These are phyloP conservation scores for Apodemia duryi DNA, from an alignment of 2,888 invertebrate genomes.

Conservation along the genomic window DNA sequence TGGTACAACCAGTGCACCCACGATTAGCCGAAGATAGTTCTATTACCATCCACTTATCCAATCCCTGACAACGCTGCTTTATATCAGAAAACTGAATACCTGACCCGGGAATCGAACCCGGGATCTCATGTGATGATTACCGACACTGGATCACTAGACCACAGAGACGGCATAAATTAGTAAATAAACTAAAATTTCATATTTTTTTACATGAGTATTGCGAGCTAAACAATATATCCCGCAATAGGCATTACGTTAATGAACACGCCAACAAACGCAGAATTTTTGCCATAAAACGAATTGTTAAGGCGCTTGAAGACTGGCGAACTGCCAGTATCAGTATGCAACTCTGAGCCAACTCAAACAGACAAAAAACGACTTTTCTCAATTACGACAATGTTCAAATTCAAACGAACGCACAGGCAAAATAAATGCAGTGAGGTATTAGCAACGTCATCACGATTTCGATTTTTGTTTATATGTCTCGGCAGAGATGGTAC, in stretches of 20 bases:
- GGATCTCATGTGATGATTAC: too few relatives aligned
- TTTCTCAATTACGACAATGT: neutral
- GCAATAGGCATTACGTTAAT: neutral
- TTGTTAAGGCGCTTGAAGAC: slow-evolving; percentile 3
- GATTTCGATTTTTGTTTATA: slow-evolving; percentile 21
- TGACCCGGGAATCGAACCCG: too few relatives aligned
- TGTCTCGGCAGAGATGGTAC: slow-evolving; percentile 14
- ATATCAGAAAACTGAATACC: too few relatives aligned
- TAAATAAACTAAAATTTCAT: too few relatives aligned
- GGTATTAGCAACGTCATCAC: slow-evolving; percentile 21
- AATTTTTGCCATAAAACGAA: slow-evolving; percentile 2
- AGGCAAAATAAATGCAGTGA: neutral
- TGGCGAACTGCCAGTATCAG: neutral
- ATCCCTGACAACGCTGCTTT: too few relatives aligned
- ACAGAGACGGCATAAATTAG: too few relatives aligned
- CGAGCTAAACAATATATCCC: too few relatives aligned
- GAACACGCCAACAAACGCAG: neutral
- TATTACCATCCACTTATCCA: too few relatives aligned
- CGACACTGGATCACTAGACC: too few relatives aligned
- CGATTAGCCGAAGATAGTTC: too few relatives aligned
- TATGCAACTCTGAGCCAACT: neutral
- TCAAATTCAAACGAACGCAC: neutral
- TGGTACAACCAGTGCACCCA: too few relatives aligned
- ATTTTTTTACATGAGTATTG: too few relatives aligned
- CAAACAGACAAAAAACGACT: neutral